Evolutionary conservation across 1,140 invertebrate species (phyloP).

Genomic region (Apis cerana): DNA sequence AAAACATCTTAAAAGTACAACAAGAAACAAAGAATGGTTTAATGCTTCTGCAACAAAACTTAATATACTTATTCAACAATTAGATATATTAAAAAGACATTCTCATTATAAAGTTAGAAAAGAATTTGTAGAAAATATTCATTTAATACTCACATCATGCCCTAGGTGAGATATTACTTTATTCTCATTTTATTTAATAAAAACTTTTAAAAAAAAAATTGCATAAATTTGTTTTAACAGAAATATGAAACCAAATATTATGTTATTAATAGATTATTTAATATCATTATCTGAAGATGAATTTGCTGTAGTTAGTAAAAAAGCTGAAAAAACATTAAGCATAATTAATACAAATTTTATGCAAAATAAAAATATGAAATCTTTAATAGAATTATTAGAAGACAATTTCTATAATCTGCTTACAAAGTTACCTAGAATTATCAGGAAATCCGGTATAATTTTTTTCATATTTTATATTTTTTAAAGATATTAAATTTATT

Average conservation of each 20-base stretch:
- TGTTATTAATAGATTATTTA: constrained; percentile 82
- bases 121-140: constrained; percentile 81
- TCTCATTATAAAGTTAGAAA: constrained; percentile 82
- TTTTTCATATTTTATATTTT: constrained; percentile 17
- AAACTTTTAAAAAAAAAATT: constrained; percentile 22
- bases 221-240: constrained; percentile 73
- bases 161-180: constrained; percentile 75
- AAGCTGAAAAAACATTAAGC: constrained; percentile 73
- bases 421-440: constrained; percentile 82
- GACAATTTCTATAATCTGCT: constrained; percentile 83
- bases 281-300: constrained; percentile 84
- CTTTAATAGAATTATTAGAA: constrained; percentile 81
- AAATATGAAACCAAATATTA: constrained; percentile 82
- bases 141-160: constrained; percentile 81
- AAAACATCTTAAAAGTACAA: constrained; percentile 76
- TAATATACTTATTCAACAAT: constrained; percentile 77
- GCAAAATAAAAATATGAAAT: constrained; percentile 68
- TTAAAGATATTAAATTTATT: constrained; percentile 1
- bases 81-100: constrained; percentile 81
- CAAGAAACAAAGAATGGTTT: constrained; percentile 82
- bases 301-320: constrained; percentile 76
- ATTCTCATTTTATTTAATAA: neutral
- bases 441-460: constrained; percentile 83
- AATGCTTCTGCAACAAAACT: constrained; percentile 82
- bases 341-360: constrained; percentile 74